Evolutionary conservation across 2,888 invertebrate genomes (phyloP).

Genomic region (Ecliptopera silaceata): DNA sequence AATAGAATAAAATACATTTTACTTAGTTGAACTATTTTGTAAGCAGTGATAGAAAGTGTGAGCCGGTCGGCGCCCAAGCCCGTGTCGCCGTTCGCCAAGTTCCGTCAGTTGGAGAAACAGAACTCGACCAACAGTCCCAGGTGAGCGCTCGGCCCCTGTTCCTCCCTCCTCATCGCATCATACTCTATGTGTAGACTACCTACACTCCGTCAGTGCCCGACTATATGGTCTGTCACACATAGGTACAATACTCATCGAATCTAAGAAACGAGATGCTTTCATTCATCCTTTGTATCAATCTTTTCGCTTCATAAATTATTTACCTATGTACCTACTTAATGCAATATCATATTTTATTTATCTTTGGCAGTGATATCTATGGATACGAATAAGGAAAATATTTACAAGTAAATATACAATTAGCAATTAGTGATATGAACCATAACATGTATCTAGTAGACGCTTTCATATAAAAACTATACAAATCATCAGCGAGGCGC

Average conservation of each 20-base stretch:
- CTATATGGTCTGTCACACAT: background rate
- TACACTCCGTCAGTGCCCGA: constrained; percentile 4
- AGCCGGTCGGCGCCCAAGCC: constrained; percentile 83
- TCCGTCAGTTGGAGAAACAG: constrained; percentile 95
- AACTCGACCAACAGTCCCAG: constrained; percentile 90
- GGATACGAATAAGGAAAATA: constrained; percentile 71
- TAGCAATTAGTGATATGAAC: constrained; percentile 57
- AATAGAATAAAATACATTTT: too few species aligned
- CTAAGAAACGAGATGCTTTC: constrained; percentile 20
- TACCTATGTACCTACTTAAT: too few species aligned
- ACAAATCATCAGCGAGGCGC: constrained; percentile 31
- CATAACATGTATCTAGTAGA: constrained; percentile 60
- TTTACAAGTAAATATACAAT: constrained; percentile 71
- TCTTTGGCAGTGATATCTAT: constrained; percentile 71
- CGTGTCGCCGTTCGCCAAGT: constrained; percentile 94
- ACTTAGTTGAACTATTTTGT: too few species aligned
- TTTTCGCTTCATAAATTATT: constrained; percentile 59
- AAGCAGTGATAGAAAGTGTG: constrained; percentile 82
- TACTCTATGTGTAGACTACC: constrained; percentile 3
- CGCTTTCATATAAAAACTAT: constrained; percentile 53
- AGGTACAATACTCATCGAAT: background rate
- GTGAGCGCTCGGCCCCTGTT: constrained; percentile 81
- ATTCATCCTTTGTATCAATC: constrained; percentile 33
- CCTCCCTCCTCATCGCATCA: background rate
- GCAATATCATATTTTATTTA: constrained; percentile 65